Conservation (phyloP, 2,797 vertebrate genomes). For the Typhlichthys subterraneus region DNA sequence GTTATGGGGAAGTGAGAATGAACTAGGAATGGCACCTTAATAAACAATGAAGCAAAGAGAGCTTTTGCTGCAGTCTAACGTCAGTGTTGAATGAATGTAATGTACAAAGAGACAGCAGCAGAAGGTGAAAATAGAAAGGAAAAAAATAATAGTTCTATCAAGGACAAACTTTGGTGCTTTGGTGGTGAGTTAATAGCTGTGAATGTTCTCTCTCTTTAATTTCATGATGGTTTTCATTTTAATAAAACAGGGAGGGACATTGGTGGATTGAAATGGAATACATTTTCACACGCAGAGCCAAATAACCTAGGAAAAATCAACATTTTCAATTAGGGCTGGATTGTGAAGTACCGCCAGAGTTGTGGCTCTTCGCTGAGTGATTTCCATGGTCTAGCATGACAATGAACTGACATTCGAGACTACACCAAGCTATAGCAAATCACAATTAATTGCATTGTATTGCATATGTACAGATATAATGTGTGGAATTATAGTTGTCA, state of each 20-base stretch:
- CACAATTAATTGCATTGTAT: constrained; percentile 54
- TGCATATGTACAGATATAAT: constrained; percentile 25
- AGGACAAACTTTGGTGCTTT: constrained; percentile 26
- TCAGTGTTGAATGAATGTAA: constrained; percentile 2
- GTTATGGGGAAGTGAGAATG: constrained; percentile 3
- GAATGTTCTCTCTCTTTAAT: constrained; percentile 38
- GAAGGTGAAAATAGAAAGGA: constrained; percentile 14
- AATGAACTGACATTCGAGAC: constrained; percentile 42
- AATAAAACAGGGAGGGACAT: constrained; percentile 41
- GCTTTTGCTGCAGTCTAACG: constrained; percentile 18
- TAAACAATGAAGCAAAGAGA: constrained; percentile 15
- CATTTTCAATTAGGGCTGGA: constrained; percentile 53
- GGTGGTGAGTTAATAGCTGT: constrained; percentile 33
- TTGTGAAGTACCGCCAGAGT: constrained; percentile 25
- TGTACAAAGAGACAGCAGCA: constrained; percentile 4
- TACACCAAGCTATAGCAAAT: constrained; percentile 36
- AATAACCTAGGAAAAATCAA: constrained; percentile 55
- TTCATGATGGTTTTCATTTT: constrained; percentile 38
- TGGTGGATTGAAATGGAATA: constrained; percentile 30
- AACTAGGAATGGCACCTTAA: constrained; percentile 26
- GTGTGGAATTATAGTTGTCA: constrained; percentile 10
- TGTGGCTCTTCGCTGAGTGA: constrained; percentile 27
- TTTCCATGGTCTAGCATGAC: constrained; percentile 24
- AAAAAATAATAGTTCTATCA: constrained; percentile 1
- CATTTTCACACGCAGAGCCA: constrained; percentile 40